These are phyloP conservation scores for Yponomeuta evonymella DNA, from an alignment of 2,888 invertebrate species.

Conservation along the genomic window DNA sequence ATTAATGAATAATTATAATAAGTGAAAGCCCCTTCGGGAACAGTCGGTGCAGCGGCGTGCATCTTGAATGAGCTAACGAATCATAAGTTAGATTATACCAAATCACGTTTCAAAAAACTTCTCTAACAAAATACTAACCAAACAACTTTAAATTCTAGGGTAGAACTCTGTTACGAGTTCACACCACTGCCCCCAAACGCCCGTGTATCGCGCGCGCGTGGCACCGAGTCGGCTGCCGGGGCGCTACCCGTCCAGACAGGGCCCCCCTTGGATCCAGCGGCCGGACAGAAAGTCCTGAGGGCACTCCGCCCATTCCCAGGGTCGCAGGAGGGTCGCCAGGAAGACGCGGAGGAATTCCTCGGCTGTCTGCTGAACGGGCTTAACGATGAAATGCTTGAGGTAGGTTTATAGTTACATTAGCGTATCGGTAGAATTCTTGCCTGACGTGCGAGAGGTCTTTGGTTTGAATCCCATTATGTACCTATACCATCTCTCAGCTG, in stretches of 20 bases:
- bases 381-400: conserved; percentile 97
- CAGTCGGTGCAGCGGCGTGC: too few relatives aligned
- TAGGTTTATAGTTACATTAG: conserved; percentile 40
- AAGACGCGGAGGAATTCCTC: conserved; percentile 98
- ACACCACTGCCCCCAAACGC: conserved; percentile 78
- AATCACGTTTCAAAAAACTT: not conserved
- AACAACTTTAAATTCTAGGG: conserved; percentile 62
- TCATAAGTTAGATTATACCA: too few relatives aligned
- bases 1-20: too few relatives aligned
- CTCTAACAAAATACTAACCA: too few relatives aligned
- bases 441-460: too few relatives aligned
- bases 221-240: conserved; percentile 34
- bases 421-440: not conserved
- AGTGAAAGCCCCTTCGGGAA: too few relatives aligned
- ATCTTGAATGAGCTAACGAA: too few relatives aligned
- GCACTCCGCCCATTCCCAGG: conserved; percentile 80
- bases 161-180: conserved; percentile 88
- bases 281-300: conserved; percentile 89
- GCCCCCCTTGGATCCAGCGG: conserved; percentile 91
- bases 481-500: too few relatives aligned
- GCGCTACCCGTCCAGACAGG: conserved; percentile 79
- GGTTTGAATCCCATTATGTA: too few relatives aligned
- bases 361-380: conserved; percentile 94
- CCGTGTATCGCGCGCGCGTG: conserved; percentile 43
- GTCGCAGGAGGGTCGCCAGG: conserved; percentile 91